These are phyloP conservation scores for Pan paniscus DNA, from an alignment of 2,113 vertebrate genomes.

Conservation along the genomic window DNA sequence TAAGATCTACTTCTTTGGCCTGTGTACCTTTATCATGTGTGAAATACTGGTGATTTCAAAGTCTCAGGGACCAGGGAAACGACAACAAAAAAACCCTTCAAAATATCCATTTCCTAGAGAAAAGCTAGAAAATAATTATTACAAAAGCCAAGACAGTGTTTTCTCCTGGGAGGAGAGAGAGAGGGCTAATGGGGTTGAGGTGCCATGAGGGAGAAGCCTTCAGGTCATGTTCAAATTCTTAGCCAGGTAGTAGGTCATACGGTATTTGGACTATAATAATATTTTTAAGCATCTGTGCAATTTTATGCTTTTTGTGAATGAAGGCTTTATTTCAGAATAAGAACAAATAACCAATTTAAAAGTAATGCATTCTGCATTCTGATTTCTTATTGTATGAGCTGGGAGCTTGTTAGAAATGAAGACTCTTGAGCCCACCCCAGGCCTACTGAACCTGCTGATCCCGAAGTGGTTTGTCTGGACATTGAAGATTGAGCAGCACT, in stretches of 20 bases:
- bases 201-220: not conserved
- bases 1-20: not conserved
- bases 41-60: not conserved
- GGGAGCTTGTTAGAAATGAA: not conserved
- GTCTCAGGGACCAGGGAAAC: not conserved
- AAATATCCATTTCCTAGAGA: not conserved
- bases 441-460: not conserved
- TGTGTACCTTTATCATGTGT: not conserved
- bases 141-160: not conserved
- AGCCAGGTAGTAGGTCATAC: not conserved
- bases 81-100: not conserved
- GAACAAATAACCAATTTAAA: not conserved
- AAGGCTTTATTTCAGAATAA: not conserved
- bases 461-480: not conserved
- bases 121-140: constrained; percentile 20
- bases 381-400: not conserved
- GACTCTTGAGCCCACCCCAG: not conserved
- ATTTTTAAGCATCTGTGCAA: not conserved
- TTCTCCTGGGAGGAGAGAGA: not conserved
- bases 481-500: not conserved
- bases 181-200: not conserved
- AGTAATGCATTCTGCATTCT: not conserved
- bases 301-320: not conserved
- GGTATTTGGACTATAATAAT: not conserved
- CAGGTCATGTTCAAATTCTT: not conserved